Percentiles rank a stretch among this genome's conserved stretches.
phyloP scores from a whole-genome alignment of 2,113 vertebrate genomes.

The Burhinus bistriatus region DNA sequence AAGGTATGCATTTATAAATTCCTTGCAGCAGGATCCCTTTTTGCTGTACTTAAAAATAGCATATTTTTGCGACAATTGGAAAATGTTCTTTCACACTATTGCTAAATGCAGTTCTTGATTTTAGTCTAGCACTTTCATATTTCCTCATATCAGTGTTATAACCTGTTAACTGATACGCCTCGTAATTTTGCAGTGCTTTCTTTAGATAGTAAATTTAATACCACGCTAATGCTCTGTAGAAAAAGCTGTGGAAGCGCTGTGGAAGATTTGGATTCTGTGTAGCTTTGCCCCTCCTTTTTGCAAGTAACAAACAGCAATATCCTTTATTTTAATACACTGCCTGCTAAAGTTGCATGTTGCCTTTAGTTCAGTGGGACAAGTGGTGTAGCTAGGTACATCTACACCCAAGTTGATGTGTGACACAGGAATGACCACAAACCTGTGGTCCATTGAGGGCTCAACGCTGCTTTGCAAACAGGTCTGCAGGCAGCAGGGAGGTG shows the following conservation, averaged over 20 bases:
- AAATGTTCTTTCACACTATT: neutral
- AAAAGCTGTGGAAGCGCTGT: neutral
- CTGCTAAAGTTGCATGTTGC: neutral
- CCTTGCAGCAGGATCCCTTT: neutral
- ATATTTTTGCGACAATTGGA: neutral
- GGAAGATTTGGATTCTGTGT: neutral
- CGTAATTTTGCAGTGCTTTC: neutral
- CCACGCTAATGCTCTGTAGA: neutral
- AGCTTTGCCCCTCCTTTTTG: neutral
- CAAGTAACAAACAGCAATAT: neutral
- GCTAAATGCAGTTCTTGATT: neutral
- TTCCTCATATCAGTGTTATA: neutral
- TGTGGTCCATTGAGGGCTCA: accelerated
- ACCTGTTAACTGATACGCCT: neutral
- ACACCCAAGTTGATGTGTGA: accelerated
- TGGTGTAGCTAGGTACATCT: no score
- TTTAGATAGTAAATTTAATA: neutral
- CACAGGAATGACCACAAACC: accelerated
- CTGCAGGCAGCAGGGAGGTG: neutral
- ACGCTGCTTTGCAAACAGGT: accelerated
- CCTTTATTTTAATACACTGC: neutral
- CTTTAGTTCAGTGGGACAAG: neutral
- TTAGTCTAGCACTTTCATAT: neutral
- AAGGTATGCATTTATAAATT: neutral
- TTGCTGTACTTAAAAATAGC: neutral